Conservation (phyloP, 2,113 vertebrate species). For the Dinomys branickii region DNA sequence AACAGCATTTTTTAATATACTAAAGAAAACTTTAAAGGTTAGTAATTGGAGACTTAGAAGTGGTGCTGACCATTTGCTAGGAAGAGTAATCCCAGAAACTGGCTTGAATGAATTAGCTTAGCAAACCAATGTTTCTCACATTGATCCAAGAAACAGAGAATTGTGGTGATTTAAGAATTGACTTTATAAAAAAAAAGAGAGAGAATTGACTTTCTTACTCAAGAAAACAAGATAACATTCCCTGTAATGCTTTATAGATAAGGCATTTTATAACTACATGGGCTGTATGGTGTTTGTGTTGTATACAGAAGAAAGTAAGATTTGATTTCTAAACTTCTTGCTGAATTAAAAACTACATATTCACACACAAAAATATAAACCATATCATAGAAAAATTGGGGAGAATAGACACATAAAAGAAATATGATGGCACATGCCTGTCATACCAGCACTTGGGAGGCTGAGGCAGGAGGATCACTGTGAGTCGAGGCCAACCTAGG, state of each 20-base stretch:
- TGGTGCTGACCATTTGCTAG: neutral
- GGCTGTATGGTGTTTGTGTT: neutral
- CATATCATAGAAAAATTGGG: neutral
- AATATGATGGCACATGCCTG: neutral
- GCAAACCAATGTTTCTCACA: neutral
- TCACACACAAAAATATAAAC: constrained; percentile 20
- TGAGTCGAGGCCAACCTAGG: too few species aligned
- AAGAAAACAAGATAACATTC: constrained; percentile 7
- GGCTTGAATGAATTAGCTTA: neutral
- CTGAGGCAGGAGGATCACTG: neutral
- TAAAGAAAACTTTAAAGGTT: constrained; percentile 87
- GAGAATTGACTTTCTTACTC: neutral
- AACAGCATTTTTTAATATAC: constrained; percentile 87
- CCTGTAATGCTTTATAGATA: neutral
- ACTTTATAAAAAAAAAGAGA: neutral
- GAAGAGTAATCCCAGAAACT: neutral
- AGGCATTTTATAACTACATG: neutral
- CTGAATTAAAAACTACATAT: constrained; percentile 39
- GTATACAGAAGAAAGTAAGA: neutral
- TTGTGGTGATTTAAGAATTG: neutral
- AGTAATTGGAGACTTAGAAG: constrained; percentile 90
- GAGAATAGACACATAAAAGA: neutral
- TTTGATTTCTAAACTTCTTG: neutral
- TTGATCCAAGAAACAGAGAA: neutral
- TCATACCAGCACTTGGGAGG: neutral